phyloP scores from a whole-genome alignment of 2,888 invertebrate genomes.

The Cenopis cana region DNA sequence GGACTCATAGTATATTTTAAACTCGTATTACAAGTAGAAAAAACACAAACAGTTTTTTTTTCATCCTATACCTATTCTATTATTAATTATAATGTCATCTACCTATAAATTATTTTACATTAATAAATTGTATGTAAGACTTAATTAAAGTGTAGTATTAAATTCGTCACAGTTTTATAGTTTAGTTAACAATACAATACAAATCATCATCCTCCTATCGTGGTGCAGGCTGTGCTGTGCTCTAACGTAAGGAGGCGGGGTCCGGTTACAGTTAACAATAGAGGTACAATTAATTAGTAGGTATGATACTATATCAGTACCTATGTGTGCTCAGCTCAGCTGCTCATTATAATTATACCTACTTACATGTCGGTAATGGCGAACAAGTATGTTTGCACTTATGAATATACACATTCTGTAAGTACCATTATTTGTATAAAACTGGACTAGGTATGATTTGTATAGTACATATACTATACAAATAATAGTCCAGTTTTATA shows the following conservation, averaged over 20 bases:
- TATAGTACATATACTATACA: too few species aligned
- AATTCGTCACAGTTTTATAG: constrained; percentile 62
- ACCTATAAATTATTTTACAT: background rate
- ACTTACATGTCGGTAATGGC: background rate
- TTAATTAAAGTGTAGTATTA: constrained; percentile 58
- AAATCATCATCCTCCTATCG: too few species aligned
- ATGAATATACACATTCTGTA: too few species aligned
- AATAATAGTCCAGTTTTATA: too few species aligned
- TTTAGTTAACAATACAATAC: background rate
- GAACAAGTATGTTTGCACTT: background rate
- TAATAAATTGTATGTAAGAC: background rate
- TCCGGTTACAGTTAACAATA: background rate
- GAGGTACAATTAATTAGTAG: background rate
- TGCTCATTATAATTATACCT: too few species aligned
- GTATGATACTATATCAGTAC: too few species aligned
- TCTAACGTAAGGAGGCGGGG: too few species aligned
- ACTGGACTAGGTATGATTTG: too few species aligned
- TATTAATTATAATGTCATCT: background rate
- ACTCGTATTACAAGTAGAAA: constrained; percentile 15
- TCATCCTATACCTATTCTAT: too few species aligned
- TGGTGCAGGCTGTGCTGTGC: too few species aligned
- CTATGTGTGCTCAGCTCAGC: background rate
- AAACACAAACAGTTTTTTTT: constrained; percentile 6
- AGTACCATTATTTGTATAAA: too few species aligned
- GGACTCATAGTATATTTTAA: background rate